Evolutionary conservation across 2,888 invertebrate genomes (phyloP).

Genomic region (Cephus spinipes): DNA sequence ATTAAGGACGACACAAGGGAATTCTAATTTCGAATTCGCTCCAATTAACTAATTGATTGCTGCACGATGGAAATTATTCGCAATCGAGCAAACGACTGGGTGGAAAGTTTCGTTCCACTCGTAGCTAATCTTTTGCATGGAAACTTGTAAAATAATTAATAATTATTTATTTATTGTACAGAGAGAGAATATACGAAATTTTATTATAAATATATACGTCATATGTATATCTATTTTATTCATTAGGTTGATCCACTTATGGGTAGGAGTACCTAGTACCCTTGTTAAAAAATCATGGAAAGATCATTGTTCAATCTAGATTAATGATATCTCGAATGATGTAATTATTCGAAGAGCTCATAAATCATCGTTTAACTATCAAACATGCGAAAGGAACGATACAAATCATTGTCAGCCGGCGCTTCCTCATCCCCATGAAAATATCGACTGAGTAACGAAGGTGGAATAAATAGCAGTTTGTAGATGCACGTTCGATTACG

Average conservation of each 20-base stretch:
- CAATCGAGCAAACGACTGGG: neutral
- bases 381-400: neutral
- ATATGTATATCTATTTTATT: too few species aligned
- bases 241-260: neutral
- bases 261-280: neutral
- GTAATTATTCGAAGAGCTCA: constrained; percentile 36
- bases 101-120: neutral
- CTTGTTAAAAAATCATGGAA: neutral
- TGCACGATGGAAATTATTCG: neutral
- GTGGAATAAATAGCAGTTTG: neutral
- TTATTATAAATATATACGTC: neutral
- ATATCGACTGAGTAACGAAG: neutral
- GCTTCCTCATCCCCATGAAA: neutral
- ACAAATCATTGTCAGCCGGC: neutral
- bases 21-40: neutral
- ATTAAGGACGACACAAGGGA: neutral
- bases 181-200: neutral
- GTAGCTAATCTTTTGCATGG: neutral
- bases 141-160: neutral
- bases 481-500: neutral
- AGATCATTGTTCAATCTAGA: neutral
- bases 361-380: neutral
- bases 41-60: neutral
- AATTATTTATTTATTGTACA: neutral
- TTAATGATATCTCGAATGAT: neutral